A percentile compares a stretch with the other conserved stretches of the same genome.
Evolutionary conservation across 2,888 invertebrate genomes (phyloP).

Genomic region (Meliscaeva auricollis): DNA sequence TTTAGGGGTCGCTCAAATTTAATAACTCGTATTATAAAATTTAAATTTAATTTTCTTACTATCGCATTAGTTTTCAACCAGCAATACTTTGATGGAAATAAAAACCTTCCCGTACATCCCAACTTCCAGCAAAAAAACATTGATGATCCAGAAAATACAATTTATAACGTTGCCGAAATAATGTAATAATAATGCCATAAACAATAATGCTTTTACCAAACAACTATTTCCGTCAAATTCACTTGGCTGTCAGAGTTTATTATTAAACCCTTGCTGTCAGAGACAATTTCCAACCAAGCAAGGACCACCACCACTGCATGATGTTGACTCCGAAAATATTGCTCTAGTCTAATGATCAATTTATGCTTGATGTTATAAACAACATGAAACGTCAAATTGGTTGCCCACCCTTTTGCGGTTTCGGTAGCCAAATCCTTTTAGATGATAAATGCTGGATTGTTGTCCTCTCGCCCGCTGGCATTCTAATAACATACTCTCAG

Average conservation of each 20-base stretch:
- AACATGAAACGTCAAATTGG: constrained; percentile 51
- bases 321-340: constrained; percentile 55
- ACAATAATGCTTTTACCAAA: constrained; percentile 19
- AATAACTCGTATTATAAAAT: too few species aligned
- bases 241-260: constrained; percentile 15
- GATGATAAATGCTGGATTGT: constrained; percentile 55
- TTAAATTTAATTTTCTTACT: too few species aligned
- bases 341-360: constrained; percentile 65
- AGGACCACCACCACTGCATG: constrained; percentile 14
- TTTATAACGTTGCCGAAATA: not conserved
- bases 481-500: not conserved
- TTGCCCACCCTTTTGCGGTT: constrained; percentile 47
- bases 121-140: too few species aligned
- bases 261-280: constrained; percentile 6
- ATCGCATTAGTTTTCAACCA: too few species aligned
- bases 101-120: not conserved
- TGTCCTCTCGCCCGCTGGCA: constrained; percentile 10
- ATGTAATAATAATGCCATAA: constrained; percentile 16
- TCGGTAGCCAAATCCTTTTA: constrained; percentile 39
- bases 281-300: constrained; percentile 29
- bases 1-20: too few species aligned
- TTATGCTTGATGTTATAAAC: constrained; percentile 48
- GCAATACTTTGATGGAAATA: too few species aligned
- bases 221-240: constrained; percentile 42
- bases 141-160: not conserved